phyloP scores from a whole-genome alignment of 2,888 invertebrate genomes.

The Xiphydria camelus region DNA sequence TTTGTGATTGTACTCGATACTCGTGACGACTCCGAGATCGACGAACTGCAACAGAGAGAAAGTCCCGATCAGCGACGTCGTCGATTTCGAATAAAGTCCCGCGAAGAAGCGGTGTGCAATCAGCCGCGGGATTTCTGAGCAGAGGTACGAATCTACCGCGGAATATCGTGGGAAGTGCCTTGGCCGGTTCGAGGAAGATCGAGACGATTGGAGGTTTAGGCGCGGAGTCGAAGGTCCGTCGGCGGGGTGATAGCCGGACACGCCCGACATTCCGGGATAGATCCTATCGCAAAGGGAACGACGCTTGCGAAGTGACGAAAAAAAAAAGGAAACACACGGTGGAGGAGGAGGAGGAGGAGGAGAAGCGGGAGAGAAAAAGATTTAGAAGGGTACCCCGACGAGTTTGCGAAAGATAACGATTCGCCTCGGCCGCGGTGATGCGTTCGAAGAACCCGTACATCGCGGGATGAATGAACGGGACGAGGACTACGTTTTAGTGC shows the following conservation, averaged over 20 bases:
- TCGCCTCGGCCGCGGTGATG: too few relatives aligned
- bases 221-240: constrained; percentile 6
- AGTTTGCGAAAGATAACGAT: too few relatives aligned
- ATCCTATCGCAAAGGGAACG: constrained; percentile 13
- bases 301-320: constrained; percentile 8
- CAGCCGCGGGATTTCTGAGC: not conserved
- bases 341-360: constrained; percentile 9
- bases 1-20: constrained; percentile 96
- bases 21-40: constrained; percentile 91
- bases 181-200: too few relatives aligned
- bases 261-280: constrained; percentile 27
- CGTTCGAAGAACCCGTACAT: too few relatives aligned
- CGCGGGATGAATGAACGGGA: too few relatives aligned
- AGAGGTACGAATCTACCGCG: not conserved
- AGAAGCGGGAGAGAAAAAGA: not conserved
- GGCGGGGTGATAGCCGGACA: constrained; percentile 16
- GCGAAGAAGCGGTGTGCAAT: constrained; percentile 8
- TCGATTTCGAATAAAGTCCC: constrained; percentile 7
- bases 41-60: constrained; percentile 73
- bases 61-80: constrained; percentile 1
- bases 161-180: too few relatives aligned
- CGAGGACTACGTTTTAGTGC: too few relatives aligned
- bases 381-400: too few relatives aligned
- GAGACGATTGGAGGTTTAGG: too few relatives aligned
- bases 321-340: constrained; percentile 1